Conservation (phyloP, 2,797 vertebrate genomes). For the Catharus ustulatus region DNA sequence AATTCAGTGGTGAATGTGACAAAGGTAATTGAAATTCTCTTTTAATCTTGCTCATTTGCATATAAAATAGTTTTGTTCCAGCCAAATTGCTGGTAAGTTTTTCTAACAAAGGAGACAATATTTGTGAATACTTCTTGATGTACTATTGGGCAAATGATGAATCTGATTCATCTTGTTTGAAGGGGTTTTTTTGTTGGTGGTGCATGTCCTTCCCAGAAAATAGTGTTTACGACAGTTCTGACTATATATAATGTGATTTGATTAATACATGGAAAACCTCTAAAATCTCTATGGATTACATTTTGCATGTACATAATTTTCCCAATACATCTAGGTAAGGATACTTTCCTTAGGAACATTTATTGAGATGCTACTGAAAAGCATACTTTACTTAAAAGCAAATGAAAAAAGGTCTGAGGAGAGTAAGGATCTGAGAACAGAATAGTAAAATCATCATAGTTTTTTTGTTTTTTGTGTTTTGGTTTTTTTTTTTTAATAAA, state of each 20-base stretch:
- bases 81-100: conserved; percentile 4
- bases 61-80: conserved; percentile 6
- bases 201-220: neutral
- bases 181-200: neutral
- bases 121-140: conserved; percentile 42
- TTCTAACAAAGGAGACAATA: conserved; percentile 21
- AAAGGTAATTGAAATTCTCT: neutral
- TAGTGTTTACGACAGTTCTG: neutral
- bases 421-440: neutral
- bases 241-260: neutral
- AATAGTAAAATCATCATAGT: neutral
- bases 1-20: neutral
- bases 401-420: neutral
- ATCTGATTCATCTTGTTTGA: neutral
- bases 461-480: neutral
- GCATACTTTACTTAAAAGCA: neutral
- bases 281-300: neutral
- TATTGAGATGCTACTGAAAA: neutral
- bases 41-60: conserved; percentile 14
- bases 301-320: neutral
- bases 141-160: neutral
- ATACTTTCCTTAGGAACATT: neutral
- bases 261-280: neutral
- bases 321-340: neutral
- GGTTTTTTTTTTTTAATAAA: neutral